These are phyloP conservation scores for Sternotherus odoratus DNA, from an alignment of 2,797 vertebrate species.

Conservation along the genomic window DNA sequence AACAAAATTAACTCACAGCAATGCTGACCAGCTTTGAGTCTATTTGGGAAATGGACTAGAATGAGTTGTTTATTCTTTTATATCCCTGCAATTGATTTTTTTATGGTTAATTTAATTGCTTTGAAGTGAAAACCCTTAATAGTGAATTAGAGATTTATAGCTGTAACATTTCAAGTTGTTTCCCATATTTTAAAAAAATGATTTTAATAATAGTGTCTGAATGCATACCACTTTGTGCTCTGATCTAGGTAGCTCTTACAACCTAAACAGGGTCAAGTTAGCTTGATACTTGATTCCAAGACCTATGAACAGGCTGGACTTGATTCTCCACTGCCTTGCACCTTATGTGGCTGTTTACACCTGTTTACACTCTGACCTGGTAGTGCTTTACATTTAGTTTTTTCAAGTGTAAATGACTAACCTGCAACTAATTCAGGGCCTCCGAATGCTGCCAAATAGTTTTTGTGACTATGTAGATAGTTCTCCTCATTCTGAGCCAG, in stretches of 20 bases:
- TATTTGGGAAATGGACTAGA: slow-evolving; percentile 15
- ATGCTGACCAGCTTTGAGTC: background rate
- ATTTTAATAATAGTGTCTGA: background rate
- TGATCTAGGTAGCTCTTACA: background rate
- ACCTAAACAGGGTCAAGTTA: background rate
- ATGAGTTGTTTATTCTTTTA: background rate
- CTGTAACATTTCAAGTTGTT: background rate
- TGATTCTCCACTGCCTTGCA: background rate
- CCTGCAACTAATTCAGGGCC: background rate
- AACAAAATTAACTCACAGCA: slow-evolving; percentile 42
- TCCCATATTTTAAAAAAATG: background rate
- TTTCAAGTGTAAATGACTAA: background rate
- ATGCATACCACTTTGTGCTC: background rate
- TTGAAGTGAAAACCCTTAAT: background rate
- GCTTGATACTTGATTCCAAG: background rate
- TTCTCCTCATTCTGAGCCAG: background rate
- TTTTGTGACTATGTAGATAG: background rate
- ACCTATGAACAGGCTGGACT: background rate
- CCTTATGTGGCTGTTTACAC: background rate
- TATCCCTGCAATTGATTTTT: background rate
- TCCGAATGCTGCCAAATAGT: background rate
- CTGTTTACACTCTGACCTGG: background rate
- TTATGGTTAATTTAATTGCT: background rate
- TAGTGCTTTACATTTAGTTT: background rate
- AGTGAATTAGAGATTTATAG: background rate